A percentile compares a stretch with the other conserved stretches of the same genome.
Conservation (phyloP, 2,888 invertebrate species). For the Oxycera nigricornis region DNA sequence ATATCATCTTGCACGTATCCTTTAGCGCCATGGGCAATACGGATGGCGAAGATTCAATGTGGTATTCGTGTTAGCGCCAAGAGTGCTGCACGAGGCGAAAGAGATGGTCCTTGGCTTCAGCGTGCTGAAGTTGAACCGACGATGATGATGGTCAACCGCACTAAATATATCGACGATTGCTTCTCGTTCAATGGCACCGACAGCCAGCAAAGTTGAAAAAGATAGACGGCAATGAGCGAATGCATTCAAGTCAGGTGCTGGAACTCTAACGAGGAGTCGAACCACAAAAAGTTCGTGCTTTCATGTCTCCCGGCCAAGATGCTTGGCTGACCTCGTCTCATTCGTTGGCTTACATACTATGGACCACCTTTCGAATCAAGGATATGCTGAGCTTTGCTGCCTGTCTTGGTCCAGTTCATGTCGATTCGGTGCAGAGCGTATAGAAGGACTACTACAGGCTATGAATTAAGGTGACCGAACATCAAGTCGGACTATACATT, state of each 20-base stretch:
- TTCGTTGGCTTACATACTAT: neutral
- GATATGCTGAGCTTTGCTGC: constrained; percentile 25
- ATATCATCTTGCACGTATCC: constrained; percentile 6
- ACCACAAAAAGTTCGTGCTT: constrained; percentile 38
- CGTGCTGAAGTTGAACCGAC: neutral
- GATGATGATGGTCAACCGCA: constrained; percentile 20
- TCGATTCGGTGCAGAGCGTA: neutral
- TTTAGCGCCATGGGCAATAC: constrained; percentile 18
- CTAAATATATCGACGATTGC: constrained; percentile 7
- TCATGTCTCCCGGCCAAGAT: constrained; percentile 21
- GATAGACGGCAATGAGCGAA: constrained; percentile 6
- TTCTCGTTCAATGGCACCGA: neutral
- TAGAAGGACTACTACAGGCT: neutral
- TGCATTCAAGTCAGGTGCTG: constrained; percentile 41
- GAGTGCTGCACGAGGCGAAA: neutral
- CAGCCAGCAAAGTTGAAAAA: neutral
- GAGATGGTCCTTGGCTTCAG: neutral
- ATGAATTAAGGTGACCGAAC: constrained; percentile 26
- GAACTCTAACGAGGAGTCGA: constrained; percentile 38
- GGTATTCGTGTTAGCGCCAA: neutral
- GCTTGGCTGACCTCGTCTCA: neutral
- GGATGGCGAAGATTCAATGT: constrained; percentile 6
- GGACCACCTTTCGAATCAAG: neutral
- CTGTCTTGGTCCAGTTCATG: constrained; percentile 8
- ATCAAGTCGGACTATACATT: neutral